Evolutionary conservation across 2,888 invertebrate genomes (phyloP).

Genomic region (Biston betularia): DNA sequence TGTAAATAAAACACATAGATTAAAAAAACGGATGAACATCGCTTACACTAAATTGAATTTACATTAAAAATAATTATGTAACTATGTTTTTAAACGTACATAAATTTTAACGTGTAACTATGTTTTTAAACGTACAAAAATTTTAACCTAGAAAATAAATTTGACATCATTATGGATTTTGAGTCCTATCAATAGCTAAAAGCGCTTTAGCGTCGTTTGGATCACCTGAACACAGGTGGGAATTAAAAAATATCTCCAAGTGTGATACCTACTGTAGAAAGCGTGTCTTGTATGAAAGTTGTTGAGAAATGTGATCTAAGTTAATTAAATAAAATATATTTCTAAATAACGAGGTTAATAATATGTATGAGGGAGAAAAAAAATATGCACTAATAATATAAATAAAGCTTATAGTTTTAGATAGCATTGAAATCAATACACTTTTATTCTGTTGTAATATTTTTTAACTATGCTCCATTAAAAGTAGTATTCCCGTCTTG

Average conservation of each 20-base stretch:
- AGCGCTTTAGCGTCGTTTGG: no score
- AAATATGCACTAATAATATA: conserved; percentile 37
- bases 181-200: no score
- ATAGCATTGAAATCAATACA: neutral
- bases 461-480: neutral
- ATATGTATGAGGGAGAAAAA: conserved; percentile 24
- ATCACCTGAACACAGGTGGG: conserved; percentile 25
- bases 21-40: neutral
- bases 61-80: neutral
- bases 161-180: no score
- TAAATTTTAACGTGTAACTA: no score
- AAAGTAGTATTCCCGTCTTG: neutral
- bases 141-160: no score
- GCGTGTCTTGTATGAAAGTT: conserved; percentile 63
- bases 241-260: conserved; percentile 60
- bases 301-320: conserved; percentile 76
- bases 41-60: neutral
- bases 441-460: neutral
- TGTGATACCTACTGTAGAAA: conserved; percentile 66
- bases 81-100: no score
- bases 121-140: neutral
- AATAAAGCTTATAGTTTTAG: conserved; percentile 18
- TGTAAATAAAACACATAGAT: neutral
- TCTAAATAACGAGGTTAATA: conserved; percentile 40
- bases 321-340: conserved; percentile 58